phyloP scores from a whole-genome alignment of 2,797 vertebrate genomes.

The Helarctos malayanus region DNA sequence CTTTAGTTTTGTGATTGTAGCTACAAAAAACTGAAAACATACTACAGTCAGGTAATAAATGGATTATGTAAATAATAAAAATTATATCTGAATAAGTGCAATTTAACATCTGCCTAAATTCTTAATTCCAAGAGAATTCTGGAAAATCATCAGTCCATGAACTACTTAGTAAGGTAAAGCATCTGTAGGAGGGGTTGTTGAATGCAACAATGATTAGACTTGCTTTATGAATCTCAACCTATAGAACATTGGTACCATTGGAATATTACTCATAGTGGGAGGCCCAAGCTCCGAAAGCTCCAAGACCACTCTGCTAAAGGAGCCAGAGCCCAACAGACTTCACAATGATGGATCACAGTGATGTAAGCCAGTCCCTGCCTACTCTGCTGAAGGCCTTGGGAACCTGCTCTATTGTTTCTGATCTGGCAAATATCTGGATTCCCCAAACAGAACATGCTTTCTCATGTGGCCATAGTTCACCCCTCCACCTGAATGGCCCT shows the following conservation, averaged over 20 bases:
- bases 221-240: conserved; percentile 3
- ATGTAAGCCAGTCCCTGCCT: not conserved
- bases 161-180: conserved; percentile 6
- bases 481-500: not conserved
- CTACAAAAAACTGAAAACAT: not conserved
- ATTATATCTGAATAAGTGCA: not conserved
- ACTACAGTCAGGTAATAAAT: not conserved
- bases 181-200: not conserved
- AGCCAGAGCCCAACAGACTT: not conserved
- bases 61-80: not conserved
- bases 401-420: not conserved
- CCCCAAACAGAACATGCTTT: not conserved
- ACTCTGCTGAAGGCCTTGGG: not conserved
- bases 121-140: not conserved
- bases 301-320: not conserved
- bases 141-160: not conserved
- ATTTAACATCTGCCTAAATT: not conserved
- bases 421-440: not conserved
- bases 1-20: not conserved
- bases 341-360: not conserved
- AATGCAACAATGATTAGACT: not conserved
- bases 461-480: not conserved
- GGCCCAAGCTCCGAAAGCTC: not conserved
- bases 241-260: not conserved
- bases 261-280: not conserved